A percentile compares a stretch with the other conserved stretches of the same genome.
Evolutionary conservation across 2,797 vertebrate genomes (phyloP).

Genomic region (Natrix natrix): DNA sequence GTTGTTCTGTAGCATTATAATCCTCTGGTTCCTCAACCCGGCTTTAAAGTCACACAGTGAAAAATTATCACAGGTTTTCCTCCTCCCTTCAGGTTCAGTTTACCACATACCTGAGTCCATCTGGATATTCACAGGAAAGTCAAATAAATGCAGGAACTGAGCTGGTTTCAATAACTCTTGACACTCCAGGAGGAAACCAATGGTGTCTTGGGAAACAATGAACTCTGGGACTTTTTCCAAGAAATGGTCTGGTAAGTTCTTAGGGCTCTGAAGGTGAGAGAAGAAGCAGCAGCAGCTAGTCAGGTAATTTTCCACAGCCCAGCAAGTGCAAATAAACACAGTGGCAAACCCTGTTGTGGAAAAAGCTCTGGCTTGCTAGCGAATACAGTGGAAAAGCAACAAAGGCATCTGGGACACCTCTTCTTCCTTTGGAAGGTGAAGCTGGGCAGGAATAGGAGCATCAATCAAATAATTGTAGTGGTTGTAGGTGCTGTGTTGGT

Average conservation of each 20-base stretch:
- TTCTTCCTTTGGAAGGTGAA: background rate
- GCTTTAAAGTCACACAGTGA: background rate
- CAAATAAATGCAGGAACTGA: conserved; percentile 70
- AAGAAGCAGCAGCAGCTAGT: background rate
- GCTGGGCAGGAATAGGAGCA: background rate
- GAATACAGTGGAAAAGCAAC: background rate
- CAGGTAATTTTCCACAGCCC: background rate
- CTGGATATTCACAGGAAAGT: conserved; percentile 61
- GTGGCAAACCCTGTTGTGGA: background rate
- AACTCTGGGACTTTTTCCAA: conserved; percentile 61
- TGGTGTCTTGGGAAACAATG: conserved; percentile 56
- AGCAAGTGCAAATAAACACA: background rate
- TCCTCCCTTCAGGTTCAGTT: background rate
- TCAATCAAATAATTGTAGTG: background rate
- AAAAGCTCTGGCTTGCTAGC: background rate
- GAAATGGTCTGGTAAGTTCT: conserved; percentile 53
- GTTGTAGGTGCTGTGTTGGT: background rate
- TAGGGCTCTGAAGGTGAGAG: conserved; percentile 24
- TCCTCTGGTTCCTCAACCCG: background rate
- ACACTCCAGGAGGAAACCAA: conserved; percentile 60
- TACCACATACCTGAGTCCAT: conserved; percentile 67
- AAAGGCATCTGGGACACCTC: background rate
- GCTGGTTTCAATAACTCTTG: conserved; percentile 66
- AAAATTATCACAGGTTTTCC: background rate
- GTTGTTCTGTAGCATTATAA: background rate